A percentile compares a stretch with the other conserved stretches of the same genome.
Conservation (phyloP, 2,113 vertebrate genomes). For the Pedionomus torquatus region DNA sequence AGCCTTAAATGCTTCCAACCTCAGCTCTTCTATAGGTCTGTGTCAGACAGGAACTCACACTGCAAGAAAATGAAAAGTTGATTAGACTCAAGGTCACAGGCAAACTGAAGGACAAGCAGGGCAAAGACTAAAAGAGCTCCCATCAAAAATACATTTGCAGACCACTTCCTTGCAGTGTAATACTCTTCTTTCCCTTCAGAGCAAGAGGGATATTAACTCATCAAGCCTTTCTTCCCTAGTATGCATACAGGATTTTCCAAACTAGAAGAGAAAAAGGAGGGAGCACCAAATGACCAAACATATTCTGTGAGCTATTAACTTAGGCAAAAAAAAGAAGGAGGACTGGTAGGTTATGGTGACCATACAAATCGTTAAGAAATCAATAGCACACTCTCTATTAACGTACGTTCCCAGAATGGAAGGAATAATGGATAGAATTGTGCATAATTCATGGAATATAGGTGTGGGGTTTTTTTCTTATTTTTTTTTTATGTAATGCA, state of each 20-base stretch:
- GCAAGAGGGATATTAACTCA: background rate
- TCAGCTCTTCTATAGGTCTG: background rate
- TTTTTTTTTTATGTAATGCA: background rate
- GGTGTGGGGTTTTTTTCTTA: too few species aligned
- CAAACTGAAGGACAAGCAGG: background rate
- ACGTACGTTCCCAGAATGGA: background rate
- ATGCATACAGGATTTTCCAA: background rate
- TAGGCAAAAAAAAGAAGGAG: background rate
- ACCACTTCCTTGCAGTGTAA: background rate
- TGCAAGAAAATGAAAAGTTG: background rate
- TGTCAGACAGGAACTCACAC: fast-evolving
- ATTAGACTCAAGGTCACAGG: background rate
- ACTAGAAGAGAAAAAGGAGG: background rate
- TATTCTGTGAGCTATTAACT: background rate
- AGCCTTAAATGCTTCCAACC: background rate
- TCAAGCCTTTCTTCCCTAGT: background rate
- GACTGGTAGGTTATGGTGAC: background rate
- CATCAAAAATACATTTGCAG: background rate
- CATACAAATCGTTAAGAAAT: background rate
- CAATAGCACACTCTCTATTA: background rate
- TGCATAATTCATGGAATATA: background rate
- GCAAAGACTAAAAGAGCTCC: background rate
- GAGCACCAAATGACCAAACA: background rate
- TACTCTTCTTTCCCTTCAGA: background rate
- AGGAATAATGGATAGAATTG: background rate